Conservation (phyloP, 2,113 vertebrate genomes). For the Brachionichthys hirsutus region DNA sequence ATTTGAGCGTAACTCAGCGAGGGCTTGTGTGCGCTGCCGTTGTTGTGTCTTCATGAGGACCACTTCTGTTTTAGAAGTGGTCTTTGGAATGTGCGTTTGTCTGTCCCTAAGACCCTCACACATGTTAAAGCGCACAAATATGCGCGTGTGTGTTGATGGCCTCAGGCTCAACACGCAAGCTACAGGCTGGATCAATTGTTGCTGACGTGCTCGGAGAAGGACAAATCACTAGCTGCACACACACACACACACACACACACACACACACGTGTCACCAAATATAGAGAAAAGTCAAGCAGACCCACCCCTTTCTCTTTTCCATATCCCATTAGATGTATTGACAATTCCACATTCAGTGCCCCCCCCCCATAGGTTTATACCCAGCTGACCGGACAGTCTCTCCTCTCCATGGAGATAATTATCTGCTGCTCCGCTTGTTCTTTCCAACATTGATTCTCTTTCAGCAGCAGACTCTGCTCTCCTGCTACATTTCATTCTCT, state of each 20-base stretch:
- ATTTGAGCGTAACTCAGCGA: too few species aligned
- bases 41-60: too few species aligned
- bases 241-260: constrained; percentile 2
- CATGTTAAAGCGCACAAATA: too few species aligned
- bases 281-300: constrained; percentile 10
- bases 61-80: too few species aligned
- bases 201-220: constrained; percentile 34
- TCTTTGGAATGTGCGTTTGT: too few species aligned
- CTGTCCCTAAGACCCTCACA: too few species aligned
- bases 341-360: constrained; percentile 45
- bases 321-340: constrained; percentile 57
- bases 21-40: too few species aligned
- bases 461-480: constrained; percentile 21
- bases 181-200: constrained; percentile 34
- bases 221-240: constrained; percentile 43
- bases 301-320: constrained; percentile 24
- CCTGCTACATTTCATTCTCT: constrained; percentile 1
- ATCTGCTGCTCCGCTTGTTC: constrained; percentile 37
- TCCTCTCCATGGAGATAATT: constrained; percentile 47
- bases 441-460: constrained; percentile 56
- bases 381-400: constrained; percentile 51
- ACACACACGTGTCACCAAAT: not conserved
- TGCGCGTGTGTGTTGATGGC: too few species aligned
- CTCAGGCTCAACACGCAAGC: too few species aligned
- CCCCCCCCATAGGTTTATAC: constrained; percentile 57